phyloP scores from a whole-genome alignment of 2,888 invertebrate genomes.

The Pemphredon lugubris region DNA sequence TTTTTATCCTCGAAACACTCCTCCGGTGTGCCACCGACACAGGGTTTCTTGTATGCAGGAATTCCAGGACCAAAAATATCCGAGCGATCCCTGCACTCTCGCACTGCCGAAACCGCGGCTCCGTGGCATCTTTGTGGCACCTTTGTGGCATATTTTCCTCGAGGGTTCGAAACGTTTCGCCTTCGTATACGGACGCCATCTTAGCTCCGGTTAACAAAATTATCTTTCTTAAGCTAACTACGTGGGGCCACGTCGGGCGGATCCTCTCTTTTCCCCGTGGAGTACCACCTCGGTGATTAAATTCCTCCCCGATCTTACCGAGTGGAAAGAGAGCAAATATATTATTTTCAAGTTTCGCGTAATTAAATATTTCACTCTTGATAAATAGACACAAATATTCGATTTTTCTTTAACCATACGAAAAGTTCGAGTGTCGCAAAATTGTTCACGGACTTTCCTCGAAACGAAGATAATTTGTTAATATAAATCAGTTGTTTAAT shows the following conservation, averaged over 20 bases:
- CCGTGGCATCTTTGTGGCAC: constrained; percentile 63
- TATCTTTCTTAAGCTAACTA: constrained; percentile 51
- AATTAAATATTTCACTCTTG: too few relatives aligned
- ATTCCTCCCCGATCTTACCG: constrained; percentile 26
- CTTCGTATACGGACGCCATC: constrained; percentile 32
- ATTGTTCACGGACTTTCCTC: too few relatives aligned
- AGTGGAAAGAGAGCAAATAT: constrained; percentile 23
- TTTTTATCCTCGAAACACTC: constrained; percentile 14
- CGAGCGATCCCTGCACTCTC: constrained; percentile 48
- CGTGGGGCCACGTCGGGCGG: constrained; percentile 6
- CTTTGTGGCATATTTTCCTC: constrained; percentile 59
- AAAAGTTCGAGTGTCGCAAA: too few relatives aligned
- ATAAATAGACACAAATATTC: too few relatives aligned
- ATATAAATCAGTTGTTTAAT: too few relatives aligned
- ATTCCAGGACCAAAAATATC: constrained; percentile 62
- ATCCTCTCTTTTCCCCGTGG: constrained; percentile 13
- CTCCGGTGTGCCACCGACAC: constrained; percentile 36
- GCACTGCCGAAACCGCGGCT: constrained; percentile 48
- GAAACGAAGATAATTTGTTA: too few relatives aligned
- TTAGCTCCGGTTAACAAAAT: constrained; percentile 47
- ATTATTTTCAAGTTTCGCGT: background rate
- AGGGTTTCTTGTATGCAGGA: constrained; percentile 55
- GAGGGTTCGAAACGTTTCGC: constrained; percentile 50
- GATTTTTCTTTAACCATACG: too few relatives aligned
- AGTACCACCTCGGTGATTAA: constrained; percentile 29